phyloP scores from a whole-genome alignment of 2,797 vertebrate genomes.

The Thamnophis elegans region DNA sequence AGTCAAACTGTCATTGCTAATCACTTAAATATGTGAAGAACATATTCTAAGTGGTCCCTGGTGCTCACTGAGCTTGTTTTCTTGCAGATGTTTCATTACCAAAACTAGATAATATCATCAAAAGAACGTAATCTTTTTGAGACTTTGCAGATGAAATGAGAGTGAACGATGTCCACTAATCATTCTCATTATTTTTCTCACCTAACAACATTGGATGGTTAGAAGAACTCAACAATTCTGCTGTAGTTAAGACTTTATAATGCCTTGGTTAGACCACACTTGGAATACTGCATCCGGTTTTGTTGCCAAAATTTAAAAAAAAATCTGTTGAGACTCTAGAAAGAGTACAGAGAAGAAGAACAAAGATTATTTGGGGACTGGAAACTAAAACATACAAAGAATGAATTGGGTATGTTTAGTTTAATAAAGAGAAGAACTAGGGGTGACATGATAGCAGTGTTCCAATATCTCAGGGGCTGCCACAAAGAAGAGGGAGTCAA shows the following conservation, averaged over 20 bases:
- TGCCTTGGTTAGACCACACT: neutral
- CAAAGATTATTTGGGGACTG: neutral
- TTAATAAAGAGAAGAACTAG: neutral
- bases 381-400: neutral
- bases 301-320: neutral
- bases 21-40: neutral
- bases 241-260: neutral
- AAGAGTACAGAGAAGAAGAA: neutral
- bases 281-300: neutral
- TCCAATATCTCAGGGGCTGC: neutral
- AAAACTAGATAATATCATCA: neutral
- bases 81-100: too few species aligned
- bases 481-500: neutral
- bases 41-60: neutral
- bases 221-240: neutral
- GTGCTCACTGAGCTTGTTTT: neutral
- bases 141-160: neutral
- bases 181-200: neutral
- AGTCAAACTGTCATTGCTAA: neutral
- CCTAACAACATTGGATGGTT: neutral
- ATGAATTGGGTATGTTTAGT: neutral
- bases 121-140: neutral
- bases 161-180: neutral
- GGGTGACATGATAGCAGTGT: neutral
- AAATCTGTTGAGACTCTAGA: neutral